Evolutionary conservation across 2,797 vertebrate species (phyloP), one percentile per base, ranked within the genome.

Genomic region (Xerus rutilus): DNA sequence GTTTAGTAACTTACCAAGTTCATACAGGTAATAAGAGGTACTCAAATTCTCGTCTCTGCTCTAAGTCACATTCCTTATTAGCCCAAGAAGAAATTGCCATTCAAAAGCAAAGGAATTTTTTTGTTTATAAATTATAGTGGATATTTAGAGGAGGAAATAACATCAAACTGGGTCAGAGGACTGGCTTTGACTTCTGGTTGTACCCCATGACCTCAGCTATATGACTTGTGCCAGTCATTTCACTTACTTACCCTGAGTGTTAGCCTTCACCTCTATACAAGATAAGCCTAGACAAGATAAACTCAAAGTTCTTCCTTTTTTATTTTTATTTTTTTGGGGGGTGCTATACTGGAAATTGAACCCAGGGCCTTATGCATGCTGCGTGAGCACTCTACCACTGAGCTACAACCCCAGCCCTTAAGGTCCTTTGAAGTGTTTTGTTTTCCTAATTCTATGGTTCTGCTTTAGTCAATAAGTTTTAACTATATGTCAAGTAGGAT

Each of bases 41-140:
- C 57, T 85, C 88, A 79, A 84, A 90, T 74, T 77, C 81, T 78
- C 45, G 84, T 47, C 73, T 91, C 79, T 86, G 49, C 39, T 64
- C 21, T 20, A 86, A 78, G 35, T 45, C n/a, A n/a, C 47, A 67
- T 20, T 79, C 20, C 21, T 3, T 35, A 90, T 18, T 74, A 89
- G 57, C 52, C 67, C 77, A 89, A 82, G 59, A 73, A 93, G 69
- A 86, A 89, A 87, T 32, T 59, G 47, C 30, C 45, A 93, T 30
- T 76, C 35, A 79, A 74, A 97, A 79, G 23, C 47, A 30, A 15
- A 49, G 30, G 23, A 65, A 59, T 13, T 64, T 81, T 81, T n/a
- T 72, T 25, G n/a, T 32, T 91, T 89, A 35, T 72, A 74, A 91
- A 69, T 23, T 54, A 49, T 3, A 30, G n/a, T 73, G 47, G 35